Evolutionary conservation across 2,797 vertebrate genomes (phyloP).

Genomic region (Toxotes lorentzi): DNA sequence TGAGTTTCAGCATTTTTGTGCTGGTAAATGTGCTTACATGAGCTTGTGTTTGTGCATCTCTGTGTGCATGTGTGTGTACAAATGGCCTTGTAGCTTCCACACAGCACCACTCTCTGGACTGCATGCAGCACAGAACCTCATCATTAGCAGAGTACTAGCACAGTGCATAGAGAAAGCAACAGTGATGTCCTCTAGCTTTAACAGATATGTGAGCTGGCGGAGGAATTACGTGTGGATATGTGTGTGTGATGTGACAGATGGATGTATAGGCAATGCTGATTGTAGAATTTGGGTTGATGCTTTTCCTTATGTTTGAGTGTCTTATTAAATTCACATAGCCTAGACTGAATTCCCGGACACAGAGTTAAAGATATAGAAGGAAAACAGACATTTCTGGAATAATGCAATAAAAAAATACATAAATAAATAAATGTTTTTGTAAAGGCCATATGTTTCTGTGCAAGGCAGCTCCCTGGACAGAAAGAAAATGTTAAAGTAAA

Average conservation of each 20-base stretch:
- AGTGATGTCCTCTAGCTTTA: constrained; percentile 14
- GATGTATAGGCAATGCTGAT: constrained; percentile 6
- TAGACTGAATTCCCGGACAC: neutral
- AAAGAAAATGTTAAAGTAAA: neutral
- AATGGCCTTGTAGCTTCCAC: constrained; percentile 64
- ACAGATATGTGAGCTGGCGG: constrained; percentile 5
- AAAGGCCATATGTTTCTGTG: neutral
- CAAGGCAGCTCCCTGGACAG: neutral
- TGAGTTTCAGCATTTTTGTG: constrained; percentile 61
- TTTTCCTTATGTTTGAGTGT: neutral
- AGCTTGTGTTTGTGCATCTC: constrained; percentile 19
- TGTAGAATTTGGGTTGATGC: neutral
- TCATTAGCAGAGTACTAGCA: constrained; percentile 55
- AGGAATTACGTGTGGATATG: neutral
- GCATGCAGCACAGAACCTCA: constrained; percentile 59
- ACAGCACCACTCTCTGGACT: constrained; percentile 55
- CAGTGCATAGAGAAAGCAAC: constrained; percentile 37
- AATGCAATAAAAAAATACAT: neutral
- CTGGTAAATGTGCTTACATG: constrained; percentile 48
- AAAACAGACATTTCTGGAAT: neutral
- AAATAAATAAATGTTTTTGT: neutral
- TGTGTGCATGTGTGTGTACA: constrained; percentile 17
- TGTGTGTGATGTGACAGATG: constrained; percentile 19
- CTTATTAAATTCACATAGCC: neutral
- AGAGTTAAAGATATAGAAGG: neutral